These are phyloP conservation scores for Drosophila ercepeae DNA, from an alignment of 1,140 invertebrate species.

Conservation along the genomic window DNA sequence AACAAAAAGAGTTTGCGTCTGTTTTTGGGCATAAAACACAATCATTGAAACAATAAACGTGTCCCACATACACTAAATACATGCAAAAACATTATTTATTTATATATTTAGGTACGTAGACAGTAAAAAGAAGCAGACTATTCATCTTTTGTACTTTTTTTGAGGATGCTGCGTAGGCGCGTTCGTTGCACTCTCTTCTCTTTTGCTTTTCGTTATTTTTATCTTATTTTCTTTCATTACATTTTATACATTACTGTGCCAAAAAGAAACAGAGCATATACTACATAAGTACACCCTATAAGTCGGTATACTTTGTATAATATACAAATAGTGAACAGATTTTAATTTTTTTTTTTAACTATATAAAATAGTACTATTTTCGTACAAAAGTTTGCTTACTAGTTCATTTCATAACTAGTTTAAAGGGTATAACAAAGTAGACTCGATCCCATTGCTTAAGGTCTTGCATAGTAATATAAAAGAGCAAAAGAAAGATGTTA, in stretches of 20 bases:
- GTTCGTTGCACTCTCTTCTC: conserved; percentile 36
- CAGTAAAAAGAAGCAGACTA: conserved; percentile 8
- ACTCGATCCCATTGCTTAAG: too few relatives aligned
- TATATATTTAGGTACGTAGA: neutral
- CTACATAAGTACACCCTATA: conserved; percentile 25
- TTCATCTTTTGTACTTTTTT: conserved; percentile 16
- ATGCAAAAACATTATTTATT: conserved; percentile 3
- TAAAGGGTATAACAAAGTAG: neutral
- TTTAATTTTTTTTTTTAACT: neutral
- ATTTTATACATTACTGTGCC: conserved; percentile 13
- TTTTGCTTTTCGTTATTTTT: neutral
- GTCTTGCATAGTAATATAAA: conserved; percentile 7
- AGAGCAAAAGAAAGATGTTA: neutral
- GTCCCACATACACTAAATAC: conserved; percentile 1
- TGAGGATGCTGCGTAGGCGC: conserved; percentile 39
- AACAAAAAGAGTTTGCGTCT: conserved; percentile 13
- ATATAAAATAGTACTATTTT: too few relatives aligned
- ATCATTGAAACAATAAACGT: neutral
- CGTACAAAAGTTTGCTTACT: too few relatives aligned
- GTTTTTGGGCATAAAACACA: neutral
- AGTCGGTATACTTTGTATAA: too few relatives aligned
- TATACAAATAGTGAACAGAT: neutral
- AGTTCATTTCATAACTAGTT: neutral
- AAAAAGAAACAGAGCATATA: conserved; percentile 20
- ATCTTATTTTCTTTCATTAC: neutral